These are phyloP conservation scores for Adrianichthys oophorus DNA, from an alignment of 2,797 vertebrate species.

Conservation along the genomic window DNA sequence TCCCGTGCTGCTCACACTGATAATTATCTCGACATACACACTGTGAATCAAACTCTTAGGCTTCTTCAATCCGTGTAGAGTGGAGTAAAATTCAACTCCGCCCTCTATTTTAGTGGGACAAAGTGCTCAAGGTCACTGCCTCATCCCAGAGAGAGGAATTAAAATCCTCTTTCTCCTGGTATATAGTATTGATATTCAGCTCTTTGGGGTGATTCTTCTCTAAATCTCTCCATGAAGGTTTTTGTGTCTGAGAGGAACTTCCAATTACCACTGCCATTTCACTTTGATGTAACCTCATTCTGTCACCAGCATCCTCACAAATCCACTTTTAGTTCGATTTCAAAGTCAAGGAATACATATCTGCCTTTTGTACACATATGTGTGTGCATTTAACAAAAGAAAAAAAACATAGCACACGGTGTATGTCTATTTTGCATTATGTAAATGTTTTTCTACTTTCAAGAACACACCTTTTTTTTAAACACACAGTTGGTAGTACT, in stretches of 20 bases:
- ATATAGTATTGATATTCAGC: not conserved
- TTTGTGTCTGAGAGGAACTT: not conserved
- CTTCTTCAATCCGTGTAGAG: not conserved
- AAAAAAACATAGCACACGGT: too few relatives aligned
- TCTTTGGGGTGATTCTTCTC: not conserved
- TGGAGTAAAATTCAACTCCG: not conserved
- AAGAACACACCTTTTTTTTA: too few relatives aligned
- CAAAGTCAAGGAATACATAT: not conserved
- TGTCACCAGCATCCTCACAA: not conserved
- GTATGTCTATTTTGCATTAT: too few relatives aligned
- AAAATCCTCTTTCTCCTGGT: not conserved
- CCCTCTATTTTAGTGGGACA: not conserved
- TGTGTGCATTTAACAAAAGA: too few relatives aligned
- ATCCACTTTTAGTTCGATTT: not conserved
- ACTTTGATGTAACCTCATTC: slow-evolving; percentile 2
- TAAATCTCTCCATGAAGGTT: slow-evolving; percentile 1
- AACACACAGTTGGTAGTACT: too few relatives aligned
- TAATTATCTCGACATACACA: too few relatives aligned
- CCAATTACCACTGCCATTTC: not conserved
- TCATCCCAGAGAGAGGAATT: too few relatives aligned
- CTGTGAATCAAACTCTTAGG: too few relatives aligned
- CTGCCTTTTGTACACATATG: not conserved
- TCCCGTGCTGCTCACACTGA: not conserved
- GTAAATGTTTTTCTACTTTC: too few relatives aligned
- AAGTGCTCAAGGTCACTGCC: not conserved